These are phyloP conservation scores for Crotalus tigris DNA, from an alignment of 2,113 vertebrate species.

Conservation along the genomic window DNA sequence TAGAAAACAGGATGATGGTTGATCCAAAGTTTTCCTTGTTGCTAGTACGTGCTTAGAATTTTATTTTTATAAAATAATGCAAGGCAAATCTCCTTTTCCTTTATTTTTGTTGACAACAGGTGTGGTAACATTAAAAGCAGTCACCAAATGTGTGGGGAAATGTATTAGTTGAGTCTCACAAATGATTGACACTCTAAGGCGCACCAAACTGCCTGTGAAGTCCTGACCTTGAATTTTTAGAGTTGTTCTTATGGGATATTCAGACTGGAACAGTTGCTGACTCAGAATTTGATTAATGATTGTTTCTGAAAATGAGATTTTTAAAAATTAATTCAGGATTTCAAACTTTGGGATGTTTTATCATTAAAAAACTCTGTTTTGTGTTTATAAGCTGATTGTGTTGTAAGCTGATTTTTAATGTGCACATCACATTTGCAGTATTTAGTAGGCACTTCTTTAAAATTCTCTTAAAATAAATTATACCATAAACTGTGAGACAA, in stretches of 20 bases:
- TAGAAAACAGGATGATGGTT: conserved; percentile 25
- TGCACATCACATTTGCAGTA: conserved; percentile 14
- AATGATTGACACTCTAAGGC: conserved; percentile 47
- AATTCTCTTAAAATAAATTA: conserved; percentile 28
- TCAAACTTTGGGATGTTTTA: background rate
- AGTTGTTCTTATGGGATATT: conserved; percentile 32
- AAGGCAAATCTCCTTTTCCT: conserved; percentile 49
- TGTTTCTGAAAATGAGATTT: conserved; percentile 25
- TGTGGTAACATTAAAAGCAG: conserved; percentile 48
- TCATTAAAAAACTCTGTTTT: background rate
- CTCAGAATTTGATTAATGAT: conserved; percentile 22
- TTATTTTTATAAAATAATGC: conserved; percentile 28
- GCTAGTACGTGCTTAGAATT: conserved; percentile 28
- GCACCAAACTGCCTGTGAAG: conserved; percentile 24
- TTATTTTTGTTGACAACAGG: conserved; percentile 54
- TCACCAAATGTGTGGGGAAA: conserved; percentile 11
- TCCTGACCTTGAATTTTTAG: conserved; percentile 51
- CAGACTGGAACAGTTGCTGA: conserved; percentile 40
- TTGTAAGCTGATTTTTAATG: conserved; percentile 34
- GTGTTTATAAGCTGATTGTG: background rate
- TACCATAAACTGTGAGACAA: conserved; percentile 4
- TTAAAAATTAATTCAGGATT: conserved; percentile 17
- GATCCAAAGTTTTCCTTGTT: conserved; percentile 28
- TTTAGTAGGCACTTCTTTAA: conserved; percentile 10
- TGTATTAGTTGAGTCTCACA: conserved; percentile 33